Base-by-base conservation (phyloP, 1,140 invertebrate species). In the Pemphigus obesinymphae region DNA sequence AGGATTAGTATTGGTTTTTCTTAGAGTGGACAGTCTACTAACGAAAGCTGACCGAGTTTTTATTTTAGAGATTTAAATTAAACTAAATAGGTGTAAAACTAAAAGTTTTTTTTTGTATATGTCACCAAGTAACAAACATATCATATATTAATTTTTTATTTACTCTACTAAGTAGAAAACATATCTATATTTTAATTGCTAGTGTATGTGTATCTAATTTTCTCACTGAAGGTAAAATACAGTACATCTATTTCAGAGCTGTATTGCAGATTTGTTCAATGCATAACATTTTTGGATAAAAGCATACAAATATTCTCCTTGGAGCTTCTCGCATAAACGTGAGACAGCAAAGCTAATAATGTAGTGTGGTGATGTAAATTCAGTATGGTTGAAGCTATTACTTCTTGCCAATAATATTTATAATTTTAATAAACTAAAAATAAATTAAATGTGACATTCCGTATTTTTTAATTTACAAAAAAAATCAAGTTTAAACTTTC, bases 301-400 rank as follows among this genome's bases (percentile, higher is more conserved):
- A 20, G 48, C 26, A 7, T 58, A 26, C 50, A 58, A 76, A 76
- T 37, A 31, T 70, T 29, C 45, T n/a, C 20, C n/a, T 5, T 50
- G 43, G 29, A n/a, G 43, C 15, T 17, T 55, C 23, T 80, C 10
- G 34, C 55, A 40, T 43, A 80, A 80, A 61, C 13, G 29, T 45
- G 76, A 29, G 55, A 80, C 55, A 80, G 76, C 55, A 45, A 45
- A 80, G 76, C 53, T 58, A 63, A 45, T 58, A 78, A 43, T 80
- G 4, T 63, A 26, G 61, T 63, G 76, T 23, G 53, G n/a, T 43
- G 76, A 63, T 80, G 76, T 80, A 61, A 61, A 80, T 80, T 80
- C 53, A 80, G 76, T 80, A n/a, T 63, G 76, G 53, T 63, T 43
- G 53, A 80, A 80, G 73, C 73, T 58, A 53, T 58, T 40, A 58